These are phyloP conservation scores for Microctonus brassicae DNA, from an alignment of 2,888 invertebrate species.

Conservation along the genomic window DNA sequence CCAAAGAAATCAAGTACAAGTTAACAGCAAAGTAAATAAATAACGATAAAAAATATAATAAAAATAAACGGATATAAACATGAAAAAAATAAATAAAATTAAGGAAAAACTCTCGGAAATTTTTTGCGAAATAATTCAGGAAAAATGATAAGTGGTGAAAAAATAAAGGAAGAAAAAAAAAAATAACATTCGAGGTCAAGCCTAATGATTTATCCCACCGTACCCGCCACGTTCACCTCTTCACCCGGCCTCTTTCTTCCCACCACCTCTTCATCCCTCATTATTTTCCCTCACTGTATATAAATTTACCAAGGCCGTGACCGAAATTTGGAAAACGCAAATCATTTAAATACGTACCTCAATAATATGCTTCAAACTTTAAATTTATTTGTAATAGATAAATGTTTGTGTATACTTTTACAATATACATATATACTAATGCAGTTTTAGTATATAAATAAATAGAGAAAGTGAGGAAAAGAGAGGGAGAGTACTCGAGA, in stretches of 20 bases:
- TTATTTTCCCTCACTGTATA: not conserved
- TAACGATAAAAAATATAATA: not conserved
- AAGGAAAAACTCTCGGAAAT: constrained; percentile 20
- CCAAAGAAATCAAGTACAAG: constrained; percentile 22
- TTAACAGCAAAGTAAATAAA: not conserved
- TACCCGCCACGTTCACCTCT: not conserved
- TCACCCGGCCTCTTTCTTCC: not conserved
- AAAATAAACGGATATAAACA: not conserved
- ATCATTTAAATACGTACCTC: not conserved
- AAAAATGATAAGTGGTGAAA: not conserved
- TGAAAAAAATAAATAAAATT: constrained; percentile 14
- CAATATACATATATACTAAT: too few relatives aligned
- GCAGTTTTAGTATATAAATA: too few relatives aligned
- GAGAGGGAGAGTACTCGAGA: not conserved
- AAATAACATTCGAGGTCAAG: constrained; percentile 20
- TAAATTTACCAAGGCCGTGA: constrained; percentile 52
- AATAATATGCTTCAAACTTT: not conserved
- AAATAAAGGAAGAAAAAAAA: not conserved
- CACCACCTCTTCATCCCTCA: not conserved
- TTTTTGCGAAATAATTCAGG: constrained; percentile 4
- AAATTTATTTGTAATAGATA: not conserved
- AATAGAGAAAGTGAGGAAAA: not conserved
- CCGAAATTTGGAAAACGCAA: constrained; percentile 51
- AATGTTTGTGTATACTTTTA: not conserved
- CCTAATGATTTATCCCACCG: constrained; percentile 22